Percentiles rank a stretch among this genome's conserved stretches.
phyloP scores from a whole-genome alignment of 1,140 invertebrate genomes.

The Drosophila lowei region DNA sequence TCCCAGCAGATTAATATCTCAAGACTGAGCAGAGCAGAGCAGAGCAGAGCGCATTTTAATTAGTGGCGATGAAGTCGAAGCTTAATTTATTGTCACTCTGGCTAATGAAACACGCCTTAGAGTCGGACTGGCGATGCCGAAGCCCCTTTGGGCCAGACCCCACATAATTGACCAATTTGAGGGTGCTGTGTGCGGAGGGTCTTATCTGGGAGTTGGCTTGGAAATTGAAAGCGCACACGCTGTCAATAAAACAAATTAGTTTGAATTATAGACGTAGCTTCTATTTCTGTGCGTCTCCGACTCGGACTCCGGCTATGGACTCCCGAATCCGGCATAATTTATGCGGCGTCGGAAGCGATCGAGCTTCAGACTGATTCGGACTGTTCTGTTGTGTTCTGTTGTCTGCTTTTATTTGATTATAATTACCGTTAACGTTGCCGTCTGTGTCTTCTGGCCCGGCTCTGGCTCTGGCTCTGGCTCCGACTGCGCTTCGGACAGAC shows the following conservation, averaged over 20 bases:
- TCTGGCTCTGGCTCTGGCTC: no score
- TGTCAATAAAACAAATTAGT: slow-evolving; percentile 83
- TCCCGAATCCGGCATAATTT: slow-evolving; percentile 48
- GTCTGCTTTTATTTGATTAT: slow-evolving; percentile 80
- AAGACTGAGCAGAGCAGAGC: slow-evolving; percentile 38
- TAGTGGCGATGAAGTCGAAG: slow-evolving; percentile 63
- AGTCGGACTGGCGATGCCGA: neutral
- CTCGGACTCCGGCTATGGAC: no score
- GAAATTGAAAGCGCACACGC: slow-evolving; percentile 62
- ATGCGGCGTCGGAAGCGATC: slow-evolving; percentile 72
- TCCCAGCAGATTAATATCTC: slow-evolving; percentile 81
- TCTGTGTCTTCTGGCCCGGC: neutral
- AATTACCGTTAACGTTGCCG: slow-evolving; percentile 76
- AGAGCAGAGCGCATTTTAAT: slow-evolving; percentile 70
- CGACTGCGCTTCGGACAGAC: slow-evolving; percentile 38
- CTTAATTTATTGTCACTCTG: slow-evolving; percentile 81
- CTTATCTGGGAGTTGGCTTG: slow-evolving; percentile 23
- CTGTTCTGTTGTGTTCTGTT: slow-evolving; percentile 5
- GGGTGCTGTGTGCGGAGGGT: slow-evolving; percentile 29
- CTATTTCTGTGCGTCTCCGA: slow-evolving; percentile 27
- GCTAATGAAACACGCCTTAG: slow-evolving; percentile 72
- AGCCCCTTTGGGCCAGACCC: neutral
- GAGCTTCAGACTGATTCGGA: slow-evolving; percentile 30
- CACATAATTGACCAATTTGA: slow-evolving; percentile 78
- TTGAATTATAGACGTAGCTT: slow-evolving; percentile 78